phyloP scores from a whole-genome alignment of 1,140 invertebrate species.

The Trachymyrmex cornetzi region DNA sequence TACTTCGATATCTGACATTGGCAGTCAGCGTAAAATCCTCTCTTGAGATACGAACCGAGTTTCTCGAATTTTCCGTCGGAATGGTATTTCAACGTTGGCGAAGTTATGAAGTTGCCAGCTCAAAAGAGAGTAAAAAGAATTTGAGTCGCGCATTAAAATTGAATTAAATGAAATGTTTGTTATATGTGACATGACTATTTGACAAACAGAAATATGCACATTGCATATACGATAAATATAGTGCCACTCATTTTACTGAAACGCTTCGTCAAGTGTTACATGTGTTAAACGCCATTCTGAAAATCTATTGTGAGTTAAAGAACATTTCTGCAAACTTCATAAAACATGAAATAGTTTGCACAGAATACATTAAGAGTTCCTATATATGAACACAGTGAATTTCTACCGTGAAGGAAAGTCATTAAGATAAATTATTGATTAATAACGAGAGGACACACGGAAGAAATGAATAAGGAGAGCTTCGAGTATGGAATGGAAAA shows the following conservation, averaged over 20 bases:
- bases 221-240: neutral
- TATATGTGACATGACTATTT: slow-evolving; percentile 33
- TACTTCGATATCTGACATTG: slow-evolving; percentile 36
- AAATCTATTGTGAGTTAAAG: slow-evolving; percentile 19
- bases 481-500: neutral
- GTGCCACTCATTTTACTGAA: slow-evolving; percentile 16
- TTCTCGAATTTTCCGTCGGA: slow-evolving; percentile 36
- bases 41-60: slow-evolving; percentile 35
- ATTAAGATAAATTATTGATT: slow-evolving; percentile 30
- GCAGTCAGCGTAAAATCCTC: slow-evolving; percentile 33
- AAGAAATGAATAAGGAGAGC: neutral
- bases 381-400: neutral
- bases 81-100: slow-evolving; percentile 38
- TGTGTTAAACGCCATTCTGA: slow-evolving; percentile 19
- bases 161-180: slow-evolving; percentile 51
- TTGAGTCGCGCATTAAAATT: slow-evolving; percentile 36
- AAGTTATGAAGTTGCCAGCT: slow-evolving; percentile 50
- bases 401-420: slow-evolving; percentile 1
- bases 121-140: slow-evolving; percentile 10
- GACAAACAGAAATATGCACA: neutral
- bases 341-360: slow-evolving; percentile 11
- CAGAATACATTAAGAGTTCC: neutral
- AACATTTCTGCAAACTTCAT: slow-evolving; percentile 22
- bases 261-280: neutral
- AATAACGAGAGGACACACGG: slow-evolving; percentile 9